Conservation (phyloP, 2,888 invertebrate genomes). For the Choristoneura rosaceana region DNA sequence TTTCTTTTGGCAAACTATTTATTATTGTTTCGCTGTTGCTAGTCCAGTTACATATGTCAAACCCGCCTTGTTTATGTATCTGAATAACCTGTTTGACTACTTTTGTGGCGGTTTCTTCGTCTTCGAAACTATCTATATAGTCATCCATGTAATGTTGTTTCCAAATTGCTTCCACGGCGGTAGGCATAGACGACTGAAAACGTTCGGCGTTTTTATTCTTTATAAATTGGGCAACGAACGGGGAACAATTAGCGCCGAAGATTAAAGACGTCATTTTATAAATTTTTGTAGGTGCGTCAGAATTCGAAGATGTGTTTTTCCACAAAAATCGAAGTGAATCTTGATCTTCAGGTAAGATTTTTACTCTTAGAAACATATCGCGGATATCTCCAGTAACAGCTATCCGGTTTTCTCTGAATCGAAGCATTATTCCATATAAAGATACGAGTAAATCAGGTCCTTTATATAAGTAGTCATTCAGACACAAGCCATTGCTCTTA, state of each 20-base stretch:
- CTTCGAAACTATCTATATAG: no score
- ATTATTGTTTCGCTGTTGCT: no score
- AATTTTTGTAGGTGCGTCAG: neutral
- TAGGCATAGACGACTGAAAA: no score
- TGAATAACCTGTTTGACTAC: no score
- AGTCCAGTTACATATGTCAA: no score
- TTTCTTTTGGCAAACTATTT: no score
- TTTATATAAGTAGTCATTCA: conserved; percentile 44
- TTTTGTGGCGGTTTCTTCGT: no score
- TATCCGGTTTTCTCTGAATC: conserved; percentile 23
- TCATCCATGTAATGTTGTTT: no score
- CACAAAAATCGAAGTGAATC: conserved; percentile 28
- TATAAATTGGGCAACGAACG: conserved; percentile 44
- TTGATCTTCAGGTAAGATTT: conserved; percentile 41
- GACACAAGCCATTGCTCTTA: conserved; percentile 33
- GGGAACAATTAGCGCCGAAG: conserved; percentile 42
- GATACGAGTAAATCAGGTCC: conserved; percentile 46
- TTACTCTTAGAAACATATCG: conserved; percentile 45
- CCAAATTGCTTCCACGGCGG: no score
- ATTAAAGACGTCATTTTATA: conserved; percentile 39
- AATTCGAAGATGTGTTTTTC: conserved; percentile 24
- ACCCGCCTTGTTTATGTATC: no score
- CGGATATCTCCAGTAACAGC: conserved; percentile 44
- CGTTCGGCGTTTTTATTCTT: no score
- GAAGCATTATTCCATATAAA: conserved; percentile 42